These are phyloP conservation scores for Ormyrus rosae DNA, from an alignment of 2,888 invertebrate genomes.

Conservation along the genomic window DNA sequence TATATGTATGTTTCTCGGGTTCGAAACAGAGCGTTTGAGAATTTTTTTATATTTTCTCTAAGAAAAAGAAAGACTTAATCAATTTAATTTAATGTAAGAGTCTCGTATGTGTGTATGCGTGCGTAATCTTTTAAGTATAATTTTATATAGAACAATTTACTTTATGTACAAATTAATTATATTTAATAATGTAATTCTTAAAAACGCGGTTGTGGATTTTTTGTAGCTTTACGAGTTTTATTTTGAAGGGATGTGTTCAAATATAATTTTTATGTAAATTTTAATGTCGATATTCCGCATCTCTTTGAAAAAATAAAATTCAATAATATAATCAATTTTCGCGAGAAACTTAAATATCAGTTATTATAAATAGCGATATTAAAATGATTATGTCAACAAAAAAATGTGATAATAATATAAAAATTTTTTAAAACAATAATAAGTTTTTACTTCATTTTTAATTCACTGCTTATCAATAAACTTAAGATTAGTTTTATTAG, in stretches of 20 bases:
- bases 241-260: conserved; percentile 20
- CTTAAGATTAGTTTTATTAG: conserved; percentile 13
- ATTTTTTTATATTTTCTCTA: conserved; percentile 25
- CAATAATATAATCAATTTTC: conserved; percentile 27
- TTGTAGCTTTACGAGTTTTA: conserved; percentile 33
- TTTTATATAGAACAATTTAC: conserved; percentile 43
- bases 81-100: conserved; percentile 46
- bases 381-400: conserved; percentile 40
- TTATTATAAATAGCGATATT: conserved; percentile 34
- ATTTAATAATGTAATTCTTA: conserved; percentile 40
- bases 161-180: conserved; percentile 45
- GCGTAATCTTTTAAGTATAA: conserved; percentile 42
- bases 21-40: conserved; percentile 3
- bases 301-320: neutral
- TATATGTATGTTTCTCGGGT: conserved; percentile 24
- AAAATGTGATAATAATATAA: conserved; percentile 56
- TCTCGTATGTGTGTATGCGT: conserved; percentile 48
- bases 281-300: conserved; percentile 27
- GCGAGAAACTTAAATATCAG: too few species aligned
- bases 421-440: conserved; percentile 50
- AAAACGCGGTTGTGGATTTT: conserved; percentile 33
- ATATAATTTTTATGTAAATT: conserved; percentile 40
- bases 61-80: conserved; percentile 40
- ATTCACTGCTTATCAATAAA: conserved; percentile 22
- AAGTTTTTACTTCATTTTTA: conserved; percentile 43